These are phyloP conservation scores for Papilio demoleus DNA, from an alignment of 2,888 invertebrate genomes.

Conservation along the genomic window DNA sequence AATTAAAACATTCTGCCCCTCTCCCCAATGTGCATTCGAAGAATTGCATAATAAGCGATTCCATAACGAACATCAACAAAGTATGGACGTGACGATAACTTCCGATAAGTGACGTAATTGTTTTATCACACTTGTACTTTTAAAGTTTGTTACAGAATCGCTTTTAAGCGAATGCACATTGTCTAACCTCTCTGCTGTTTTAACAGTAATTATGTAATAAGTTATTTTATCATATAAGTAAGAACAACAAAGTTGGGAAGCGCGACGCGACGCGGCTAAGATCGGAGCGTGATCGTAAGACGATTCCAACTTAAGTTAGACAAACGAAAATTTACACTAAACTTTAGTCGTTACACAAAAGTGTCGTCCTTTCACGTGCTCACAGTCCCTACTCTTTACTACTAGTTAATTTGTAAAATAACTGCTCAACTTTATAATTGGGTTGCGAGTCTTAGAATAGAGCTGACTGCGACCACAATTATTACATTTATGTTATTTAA, in stretches of 20 bases:
- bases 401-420: conserved; percentile 32
- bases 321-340: conserved; percentile 24
- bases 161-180: too few relatives aligned
- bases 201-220: too few relatives aligned
- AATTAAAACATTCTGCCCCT: too few relatives aligned
- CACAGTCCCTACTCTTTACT: conserved; percentile 14
- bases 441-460: conserved; percentile 18
- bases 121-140: too few relatives aligned
- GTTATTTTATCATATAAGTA: background rate
- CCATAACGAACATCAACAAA: too few relatives aligned
- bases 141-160: too few relatives aligned
- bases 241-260: background rate
- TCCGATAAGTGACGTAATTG: too few relatives aligned
- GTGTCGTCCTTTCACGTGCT: conserved; percentile 20
- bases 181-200: too few relatives aligned
- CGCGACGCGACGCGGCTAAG: background rate
- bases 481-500: background rate
- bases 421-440: conserved; percentile 35
- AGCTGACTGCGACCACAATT: conserved; percentile 3
- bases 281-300: conserved; percentile 13
- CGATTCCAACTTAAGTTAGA: conserved; percentile 15
- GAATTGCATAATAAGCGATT: too few relatives aligned
- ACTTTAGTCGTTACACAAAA: conserved; percentile 30
- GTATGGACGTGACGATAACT: too few relatives aligned
- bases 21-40: too few relatives aligned